phyloP scores from a whole-genome alignment of 1,140 invertebrate species.

The Drosophila ambigua region DNA sequence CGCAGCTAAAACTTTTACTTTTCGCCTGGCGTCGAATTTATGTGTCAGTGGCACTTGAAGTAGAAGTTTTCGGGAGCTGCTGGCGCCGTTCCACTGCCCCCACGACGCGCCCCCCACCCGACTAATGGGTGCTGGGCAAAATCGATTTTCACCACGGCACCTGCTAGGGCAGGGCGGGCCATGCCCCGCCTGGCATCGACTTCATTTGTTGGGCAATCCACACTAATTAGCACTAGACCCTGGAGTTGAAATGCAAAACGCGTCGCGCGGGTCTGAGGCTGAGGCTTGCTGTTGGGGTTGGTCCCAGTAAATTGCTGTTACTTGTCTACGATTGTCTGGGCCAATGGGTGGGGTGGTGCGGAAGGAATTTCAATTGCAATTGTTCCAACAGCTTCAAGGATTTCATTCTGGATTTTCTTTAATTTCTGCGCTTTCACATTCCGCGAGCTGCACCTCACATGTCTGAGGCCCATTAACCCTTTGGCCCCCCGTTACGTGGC shows the following conservation, averaged over 20 bases:
- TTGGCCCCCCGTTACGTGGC: conserved; percentile 33
- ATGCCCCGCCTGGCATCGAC: conserved; percentile 45
- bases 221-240: conserved; percentile 68
- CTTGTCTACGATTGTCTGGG: conserved; percentile 65
- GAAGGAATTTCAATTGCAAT: conserved; percentile 64
- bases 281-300: conserved; percentile 24
- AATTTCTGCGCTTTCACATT: conserved; percentile 29
- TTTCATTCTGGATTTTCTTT: conserved; percentile 18
- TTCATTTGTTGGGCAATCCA: conserved; percentile 73
- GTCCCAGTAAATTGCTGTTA: conserved; percentile 74
- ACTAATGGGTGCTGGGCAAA: conserved; percentile 24
- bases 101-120: neutral
- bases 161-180: conserved; percentile 12
- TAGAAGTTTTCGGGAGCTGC: conserved; percentile 24
- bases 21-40: conserved; percentile 40
- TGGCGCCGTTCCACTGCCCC: neutral
- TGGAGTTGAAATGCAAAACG: conserved; percentile 53
- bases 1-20: conserved; percentile 52
- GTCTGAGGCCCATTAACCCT: conserved; percentile 70
- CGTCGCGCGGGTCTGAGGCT: conserved; percentile 14
- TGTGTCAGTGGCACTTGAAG: conserved; percentile 50
- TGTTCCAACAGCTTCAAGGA: conserved; percentile 40
- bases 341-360: neutral
- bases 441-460: conserved; percentile 66
- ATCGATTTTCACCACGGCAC: conserved; percentile 42